These are phyloP conservation scores for Indri indri DNA, from an alignment of 2,113 vertebrate genomes.

Conservation along the genomic window DNA sequence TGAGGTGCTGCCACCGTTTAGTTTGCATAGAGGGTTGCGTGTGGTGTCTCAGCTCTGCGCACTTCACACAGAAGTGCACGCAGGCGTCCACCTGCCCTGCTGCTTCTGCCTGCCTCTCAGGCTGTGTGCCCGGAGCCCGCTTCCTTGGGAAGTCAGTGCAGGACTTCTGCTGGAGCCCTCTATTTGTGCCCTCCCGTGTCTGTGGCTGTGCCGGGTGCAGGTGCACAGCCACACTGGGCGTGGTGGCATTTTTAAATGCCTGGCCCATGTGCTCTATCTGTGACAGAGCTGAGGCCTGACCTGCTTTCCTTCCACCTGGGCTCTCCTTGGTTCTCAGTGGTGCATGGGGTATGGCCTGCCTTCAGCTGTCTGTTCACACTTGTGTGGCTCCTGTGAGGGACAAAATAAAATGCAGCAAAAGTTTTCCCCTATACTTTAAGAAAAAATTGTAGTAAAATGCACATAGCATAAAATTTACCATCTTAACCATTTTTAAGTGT, in stretches of 20 bases:
- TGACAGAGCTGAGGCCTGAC: background rate
- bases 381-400: background rate
- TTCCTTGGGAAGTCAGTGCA: background rate
- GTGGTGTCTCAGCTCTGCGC: background rate
- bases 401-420: background rate
- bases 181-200: background rate
- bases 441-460: background rate
- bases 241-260: background rate
- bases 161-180: background rate
- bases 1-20: background rate
- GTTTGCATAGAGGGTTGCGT: background rate
- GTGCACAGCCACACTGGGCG: no score
- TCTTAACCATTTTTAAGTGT: background rate
- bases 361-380: background rate
- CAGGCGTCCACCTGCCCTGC: accelerated
- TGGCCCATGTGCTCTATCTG: background rate
- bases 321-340: background rate
- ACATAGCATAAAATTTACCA: no score
- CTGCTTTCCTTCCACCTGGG: background rate
- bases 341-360: no score
- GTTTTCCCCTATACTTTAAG: background rate
- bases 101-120: background rate
- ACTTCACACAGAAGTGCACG: background rate
- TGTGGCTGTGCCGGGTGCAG: background rate
- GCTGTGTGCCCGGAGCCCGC: background rate